Evolutionary conservation across 2,113 vertebrate genomes (phyloP).

Genomic region (Felis chaus): DNA sequence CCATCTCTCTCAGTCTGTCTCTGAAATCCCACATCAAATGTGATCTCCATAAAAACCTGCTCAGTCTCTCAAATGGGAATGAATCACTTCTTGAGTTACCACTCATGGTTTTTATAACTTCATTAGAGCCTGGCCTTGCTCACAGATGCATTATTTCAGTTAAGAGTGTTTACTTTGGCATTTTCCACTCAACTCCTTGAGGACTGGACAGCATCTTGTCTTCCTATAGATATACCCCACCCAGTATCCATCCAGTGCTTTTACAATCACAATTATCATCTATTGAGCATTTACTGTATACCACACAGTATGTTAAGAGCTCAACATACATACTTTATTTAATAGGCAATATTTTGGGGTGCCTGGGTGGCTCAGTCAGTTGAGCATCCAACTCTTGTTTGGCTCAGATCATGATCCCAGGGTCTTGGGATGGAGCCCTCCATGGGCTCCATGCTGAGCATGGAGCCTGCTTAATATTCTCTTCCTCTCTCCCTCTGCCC

Average conservation of each 20-base stretch:
- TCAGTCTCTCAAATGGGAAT: neutral
- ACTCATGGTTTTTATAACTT: neutral
- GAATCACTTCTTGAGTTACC: neutral
- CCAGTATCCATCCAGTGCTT: neutral
- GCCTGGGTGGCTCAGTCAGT: too few relatives aligned
- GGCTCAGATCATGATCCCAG: too few relatives aligned
- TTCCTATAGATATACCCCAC: neutral
- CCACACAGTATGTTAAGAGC: neutral
- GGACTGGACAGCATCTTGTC: neutral
- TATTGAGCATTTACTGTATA: neutral
- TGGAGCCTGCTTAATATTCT: too few relatives aligned
- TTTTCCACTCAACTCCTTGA: neutral
- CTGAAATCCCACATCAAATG: neutral
- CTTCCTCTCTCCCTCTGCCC: too few relatives aligned
- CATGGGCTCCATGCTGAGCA: too few relatives aligned
- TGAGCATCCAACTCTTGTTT: too few relatives aligned
- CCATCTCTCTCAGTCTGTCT: neutral
- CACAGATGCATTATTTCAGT: neutral
- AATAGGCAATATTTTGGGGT: neutral
- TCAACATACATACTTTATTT: neutral
- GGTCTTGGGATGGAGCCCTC: too few relatives aligned
- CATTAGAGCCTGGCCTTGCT: neutral
- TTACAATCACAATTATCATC: neutral
- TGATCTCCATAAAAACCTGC: neutral
- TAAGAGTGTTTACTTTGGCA: neutral